phyloP scores from a whole-genome alignment of 2,888 invertebrate genomes.

The Hesperia comma region DNA sequence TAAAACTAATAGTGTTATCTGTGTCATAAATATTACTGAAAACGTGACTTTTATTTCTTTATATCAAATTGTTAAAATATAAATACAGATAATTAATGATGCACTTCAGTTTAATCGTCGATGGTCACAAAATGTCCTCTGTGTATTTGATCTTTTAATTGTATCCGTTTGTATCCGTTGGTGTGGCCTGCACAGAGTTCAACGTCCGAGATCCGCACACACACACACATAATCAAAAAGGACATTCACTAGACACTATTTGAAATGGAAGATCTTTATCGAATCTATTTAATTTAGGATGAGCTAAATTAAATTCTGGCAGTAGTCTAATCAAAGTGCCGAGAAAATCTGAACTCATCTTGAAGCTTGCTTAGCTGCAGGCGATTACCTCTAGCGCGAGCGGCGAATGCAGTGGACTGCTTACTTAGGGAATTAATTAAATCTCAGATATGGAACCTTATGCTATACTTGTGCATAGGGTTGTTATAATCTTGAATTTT shows the following conservation, averaged over 20 bases:
- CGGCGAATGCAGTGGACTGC: slow-evolving; percentile 1
- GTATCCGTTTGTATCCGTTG: too few species aligned
- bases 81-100: too few species aligned
- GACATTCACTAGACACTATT: not conserved
- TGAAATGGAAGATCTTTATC: not conserved
- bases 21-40: too few species aligned
- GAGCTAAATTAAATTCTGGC: slow-evolving; percentile 11
- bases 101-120: too few species aligned
- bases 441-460: not conserved
- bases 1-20: too few species aligned
- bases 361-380: not conserved
- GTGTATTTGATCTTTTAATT: too few species aligned
- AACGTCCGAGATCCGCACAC: too few species aligned
- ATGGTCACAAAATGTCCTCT: too few species aligned
- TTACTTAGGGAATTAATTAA: not conserved
- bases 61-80: too few species aligned
- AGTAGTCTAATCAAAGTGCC: slow-evolving; percentile 6
- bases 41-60: too few species aligned
- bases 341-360: not conserved
- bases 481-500: not conserved
- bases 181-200: too few species aligned
- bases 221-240: not conserved
- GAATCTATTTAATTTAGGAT: not conserved
- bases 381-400: not conserved
- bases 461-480: not conserved